A percentile compares a stretch with the other conserved stretches of the same genome.
Conservation (phyloP, 37 sponge, comb jelly and placozoan genomes). For the Aphrocallistes beatrix region DNA sequence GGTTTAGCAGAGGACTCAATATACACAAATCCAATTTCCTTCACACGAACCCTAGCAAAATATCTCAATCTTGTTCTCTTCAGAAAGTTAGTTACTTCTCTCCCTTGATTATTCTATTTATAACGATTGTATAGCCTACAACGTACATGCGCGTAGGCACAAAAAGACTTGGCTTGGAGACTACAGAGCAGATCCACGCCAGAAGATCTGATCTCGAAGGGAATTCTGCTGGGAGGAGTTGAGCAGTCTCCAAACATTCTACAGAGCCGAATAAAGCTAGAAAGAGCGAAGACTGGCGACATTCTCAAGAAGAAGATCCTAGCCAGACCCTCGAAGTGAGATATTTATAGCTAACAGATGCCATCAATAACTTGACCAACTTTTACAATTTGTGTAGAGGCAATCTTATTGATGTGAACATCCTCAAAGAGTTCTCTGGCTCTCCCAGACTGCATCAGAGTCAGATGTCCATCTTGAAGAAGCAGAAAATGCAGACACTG, state of each 20-base stretch:
- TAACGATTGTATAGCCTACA: neutral
- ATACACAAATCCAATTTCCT: neutral
- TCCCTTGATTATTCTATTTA: neutral
- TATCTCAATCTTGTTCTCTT: neutral
- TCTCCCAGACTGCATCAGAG: neutral
- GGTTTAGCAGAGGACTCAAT: neutral
- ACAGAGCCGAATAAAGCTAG: neutral
- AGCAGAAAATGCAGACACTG: neutral
- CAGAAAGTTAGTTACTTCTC: neutral
- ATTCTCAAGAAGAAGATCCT: neutral
- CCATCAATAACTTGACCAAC: too few relatives aligned
- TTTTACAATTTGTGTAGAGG: neutral
- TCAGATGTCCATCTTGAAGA: constrained; percentile 1
- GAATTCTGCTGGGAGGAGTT: neutral
- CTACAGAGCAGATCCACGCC: neutral
- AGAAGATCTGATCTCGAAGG: neutral
- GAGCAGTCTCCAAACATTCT: neutral
- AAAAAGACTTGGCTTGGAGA: constrained; percentile 11
- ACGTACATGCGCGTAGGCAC: too few relatives aligned
- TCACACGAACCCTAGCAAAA: neutral
- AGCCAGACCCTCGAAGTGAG: constrained; percentile 11
- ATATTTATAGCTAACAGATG: neutral
- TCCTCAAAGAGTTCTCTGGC: constrained; percentile 16
- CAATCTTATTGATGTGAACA: neutral
- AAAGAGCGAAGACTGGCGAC: neutral